phyloP scores from a whole-genome alignment of 2,797 vertebrate species.

The Notolepis coatsorum region DNA sequence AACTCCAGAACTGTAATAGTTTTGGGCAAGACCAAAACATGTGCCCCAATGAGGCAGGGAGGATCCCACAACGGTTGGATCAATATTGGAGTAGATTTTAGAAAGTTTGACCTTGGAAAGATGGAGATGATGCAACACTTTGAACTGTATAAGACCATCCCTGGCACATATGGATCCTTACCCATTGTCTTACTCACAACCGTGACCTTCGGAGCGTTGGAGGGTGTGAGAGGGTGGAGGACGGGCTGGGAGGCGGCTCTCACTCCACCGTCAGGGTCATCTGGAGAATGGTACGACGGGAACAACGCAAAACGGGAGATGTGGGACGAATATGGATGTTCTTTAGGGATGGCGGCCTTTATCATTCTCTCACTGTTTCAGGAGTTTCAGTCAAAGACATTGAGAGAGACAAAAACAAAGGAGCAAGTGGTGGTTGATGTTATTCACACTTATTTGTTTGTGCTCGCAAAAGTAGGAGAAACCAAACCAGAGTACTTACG shows the following conservation, averaged over 20 bases:
- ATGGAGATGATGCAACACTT: no score
- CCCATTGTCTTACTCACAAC: slow-evolving; percentile 82
- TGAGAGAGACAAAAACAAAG: background rate
- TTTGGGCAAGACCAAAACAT: no score
- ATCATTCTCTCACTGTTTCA: slow-evolving; percentile 73
- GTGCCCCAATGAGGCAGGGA: no score
- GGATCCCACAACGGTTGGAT: no score
- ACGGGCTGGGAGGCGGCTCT: slow-evolving; percentile 55
- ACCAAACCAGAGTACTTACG: slow-evolving; percentile 66
- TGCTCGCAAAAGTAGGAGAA: background rate
- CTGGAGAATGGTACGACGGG: slow-evolving; percentile 74
- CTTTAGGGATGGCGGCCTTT: slow-evolving; percentile 60
- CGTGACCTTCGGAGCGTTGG: slow-evolving; percentile 58
- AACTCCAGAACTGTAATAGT: no score
- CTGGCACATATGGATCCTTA: no score
- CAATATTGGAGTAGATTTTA: no score
- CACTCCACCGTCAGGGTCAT: slow-evolving; percentile 60
- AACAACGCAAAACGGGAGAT: slow-evolving; percentile 80
- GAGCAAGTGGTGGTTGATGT: background rate
- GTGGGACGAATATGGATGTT: slow-evolving; percentile 86
- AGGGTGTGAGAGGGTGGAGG: slow-evolving; percentile 67
- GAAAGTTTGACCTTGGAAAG: no score
- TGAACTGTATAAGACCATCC: no score
- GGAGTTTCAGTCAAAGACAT: slow-evolving; percentile 22
- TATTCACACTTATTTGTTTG: background rate